Percentiles rank a stretch among this genome's conserved stretches.
These are phyloP conservation scores for Loripinus fragilis DNA, from an alignment of 2,888 invertebrate genomes.

Conservation along the genomic window DNA sequence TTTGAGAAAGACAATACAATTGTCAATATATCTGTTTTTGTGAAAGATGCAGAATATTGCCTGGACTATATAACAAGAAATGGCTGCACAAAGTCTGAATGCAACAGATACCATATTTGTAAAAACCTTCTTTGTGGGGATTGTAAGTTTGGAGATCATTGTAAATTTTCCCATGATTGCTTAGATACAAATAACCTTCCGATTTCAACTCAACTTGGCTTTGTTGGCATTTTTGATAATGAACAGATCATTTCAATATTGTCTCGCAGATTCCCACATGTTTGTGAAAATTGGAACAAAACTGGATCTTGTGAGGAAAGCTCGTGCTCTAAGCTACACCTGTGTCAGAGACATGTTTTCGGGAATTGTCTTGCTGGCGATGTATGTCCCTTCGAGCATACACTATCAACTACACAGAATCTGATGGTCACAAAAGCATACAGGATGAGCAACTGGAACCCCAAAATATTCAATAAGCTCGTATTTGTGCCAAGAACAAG, in stretches of 20 bases:
- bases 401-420: conserved; percentile 38
- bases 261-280: conserved; percentile 37
- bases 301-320: conserved; percentile 31
- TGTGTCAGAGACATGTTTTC: conserved; percentile 55
- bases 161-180: conserved; percentile 49
- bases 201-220: conserved; percentile 41
- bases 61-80: conserved; percentile 25
- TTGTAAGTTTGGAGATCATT: conserved; percentile 38
- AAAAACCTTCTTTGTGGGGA: conserved; percentile 25
- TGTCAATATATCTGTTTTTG: conserved; percentile 1
- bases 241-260: conserved; percentile 41
- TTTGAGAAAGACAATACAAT: conserved; percentile 35
- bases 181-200: conserved; percentile 39
- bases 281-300: conserved; percentile 42
- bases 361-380: conserved; percentile 50
- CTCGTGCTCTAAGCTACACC: conserved; percentile 51
- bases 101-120: conserved; percentile 13
- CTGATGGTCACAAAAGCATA: conserved; percentile 44
- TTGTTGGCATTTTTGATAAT: conserved; percentile 38
- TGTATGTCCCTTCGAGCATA: conserved; percentile 40
- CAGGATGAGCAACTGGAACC: conserved; percentile 24
- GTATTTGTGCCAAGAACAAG: neutral
- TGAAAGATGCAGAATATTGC: conserved; percentile 27
- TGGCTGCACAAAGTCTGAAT: neutral
- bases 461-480: conserved; percentile 1